Percentiles rank a stretch among this genome's conserved stretches.
Evolutionary conservation across 2,888 invertebrate species (phyloP).

Genomic region (Ctenicera cuprea): DNA sequence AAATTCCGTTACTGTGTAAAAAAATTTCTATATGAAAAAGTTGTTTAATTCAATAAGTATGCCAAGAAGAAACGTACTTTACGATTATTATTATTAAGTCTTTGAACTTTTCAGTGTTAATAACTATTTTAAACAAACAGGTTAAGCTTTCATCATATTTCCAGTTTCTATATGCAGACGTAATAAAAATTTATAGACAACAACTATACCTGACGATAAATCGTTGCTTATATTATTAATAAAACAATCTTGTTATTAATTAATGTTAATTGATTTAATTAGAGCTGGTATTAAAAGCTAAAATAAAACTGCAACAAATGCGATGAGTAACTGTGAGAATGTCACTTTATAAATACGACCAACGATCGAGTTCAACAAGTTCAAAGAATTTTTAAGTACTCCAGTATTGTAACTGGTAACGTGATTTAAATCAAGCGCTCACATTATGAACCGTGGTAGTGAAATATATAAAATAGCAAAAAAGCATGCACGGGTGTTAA

Average conservation of each 20-base stretch:
- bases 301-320: not conserved
- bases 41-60: not conserved
- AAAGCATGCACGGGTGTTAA: too few species aligned
- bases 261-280: conserved; percentile 20
- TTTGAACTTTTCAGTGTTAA: conserved; percentile 31
- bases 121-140: conserved; percentile 13
- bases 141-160: conserved; percentile 14
- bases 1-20: too few species aligned
- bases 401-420: too few species aligned
- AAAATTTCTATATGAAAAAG: too few species aligned
- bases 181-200: too few species aligned
- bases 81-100: conserved; percentile 25
- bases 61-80: conserved; percentile 7
- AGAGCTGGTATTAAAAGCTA: not conserved
- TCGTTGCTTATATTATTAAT: not conserved
- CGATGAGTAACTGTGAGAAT: not conserved
- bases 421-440: too few species aligned
- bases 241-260: not conserved
- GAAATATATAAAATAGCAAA: too few species aligned
- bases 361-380: not conserved
- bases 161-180: not conserved
- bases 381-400: not conserved
- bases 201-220: not conserved
- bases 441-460: too few species aligned
- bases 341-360: not conserved